Conservation (phyloP, 2,797 vertebrate species). For the Nyctalus aviator region DNA sequence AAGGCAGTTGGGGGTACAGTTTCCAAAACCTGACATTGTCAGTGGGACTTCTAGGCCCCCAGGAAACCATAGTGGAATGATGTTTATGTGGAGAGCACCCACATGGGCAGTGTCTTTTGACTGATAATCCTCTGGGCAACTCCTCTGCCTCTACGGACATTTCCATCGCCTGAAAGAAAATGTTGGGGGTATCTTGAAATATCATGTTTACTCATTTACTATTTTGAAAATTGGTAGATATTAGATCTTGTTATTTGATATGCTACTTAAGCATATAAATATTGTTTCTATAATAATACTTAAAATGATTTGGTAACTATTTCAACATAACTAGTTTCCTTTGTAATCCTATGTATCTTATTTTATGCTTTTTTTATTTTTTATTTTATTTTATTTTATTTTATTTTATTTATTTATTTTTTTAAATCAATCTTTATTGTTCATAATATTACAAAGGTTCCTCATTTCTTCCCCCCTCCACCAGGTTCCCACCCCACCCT, state of each 20-base stretch:
- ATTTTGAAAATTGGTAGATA: not conserved
- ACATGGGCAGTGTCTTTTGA: not conserved
- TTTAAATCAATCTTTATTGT: too few relatives aligned
- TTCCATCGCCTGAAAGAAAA: not conserved
- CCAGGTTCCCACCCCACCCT: too few relatives aligned
- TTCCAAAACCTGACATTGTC: not conserved
- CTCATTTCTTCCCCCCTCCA: too few relatives aligned
- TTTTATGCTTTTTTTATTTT: not conserved
- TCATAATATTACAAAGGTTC: too few relatives aligned
- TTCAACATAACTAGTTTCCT: conserved; percentile 7
- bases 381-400: too few relatives aligned
- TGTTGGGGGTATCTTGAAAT: not conserved
- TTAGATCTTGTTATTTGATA: not conserved
- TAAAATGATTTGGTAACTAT: not conserved
- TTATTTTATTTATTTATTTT: too few relatives aligned
- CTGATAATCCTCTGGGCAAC: not conserved
- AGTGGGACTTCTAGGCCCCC: not conserved
- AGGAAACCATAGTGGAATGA: not conserved
- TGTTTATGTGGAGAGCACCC: accelerated
- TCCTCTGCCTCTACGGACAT: not conserved
- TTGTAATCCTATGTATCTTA: not conserved
- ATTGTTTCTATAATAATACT: not conserved
- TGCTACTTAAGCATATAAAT: not conserved
- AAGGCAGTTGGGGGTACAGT: not conserved
- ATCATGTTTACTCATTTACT: conserved; percentile 8